phyloP scores from a whole-genome alignment of 2,888 invertebrate species.

The Eudemis profundana region DNA sequence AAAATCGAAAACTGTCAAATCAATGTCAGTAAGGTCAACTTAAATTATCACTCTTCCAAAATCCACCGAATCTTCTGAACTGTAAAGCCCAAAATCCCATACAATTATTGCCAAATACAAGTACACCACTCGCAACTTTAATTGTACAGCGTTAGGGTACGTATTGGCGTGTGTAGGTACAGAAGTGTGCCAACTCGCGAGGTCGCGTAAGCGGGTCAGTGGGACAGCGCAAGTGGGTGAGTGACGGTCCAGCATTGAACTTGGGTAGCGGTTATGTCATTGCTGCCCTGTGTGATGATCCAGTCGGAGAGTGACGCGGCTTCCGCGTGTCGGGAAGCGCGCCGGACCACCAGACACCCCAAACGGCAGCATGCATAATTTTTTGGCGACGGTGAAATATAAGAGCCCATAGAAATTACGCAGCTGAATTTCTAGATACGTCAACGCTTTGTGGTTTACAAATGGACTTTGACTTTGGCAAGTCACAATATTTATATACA shows the following conservation, averaged over 20 bases:
- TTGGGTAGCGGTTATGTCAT: constrained; percentile 68
- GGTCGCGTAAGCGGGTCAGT: constrained; percentile 55
- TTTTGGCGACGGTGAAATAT: too few relatives aligned
- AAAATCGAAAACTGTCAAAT: constrained; percentile 37
- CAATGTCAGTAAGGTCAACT: constrained; percentile 25
- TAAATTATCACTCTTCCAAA: neutral
- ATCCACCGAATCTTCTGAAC: constrained; percentile 10
- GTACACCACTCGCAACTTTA: constrained; percentile 5
- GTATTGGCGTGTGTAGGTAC: constrained; percentile 8
- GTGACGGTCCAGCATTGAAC: constrained; percentile 72
- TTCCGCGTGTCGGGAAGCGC: too few relatives aligned
- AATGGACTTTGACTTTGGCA: too few relatives aligned
- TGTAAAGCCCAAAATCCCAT: constrained; percentile 3
- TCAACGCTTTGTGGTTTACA: too few relatives aligned
- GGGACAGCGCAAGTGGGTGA: constrained; percentile 49
- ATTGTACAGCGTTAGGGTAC: neutral
- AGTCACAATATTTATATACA: too few relatives aligned
- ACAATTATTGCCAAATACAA: neutral
- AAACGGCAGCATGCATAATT: too few relatives aligned
- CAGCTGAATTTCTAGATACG: too few relatives aligned
- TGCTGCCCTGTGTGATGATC: constrained; percentile 20
- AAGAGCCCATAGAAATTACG: too few relatives aligned
- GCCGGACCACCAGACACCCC: too few relatives aligned
- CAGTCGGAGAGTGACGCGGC: constrained; percentile 1
- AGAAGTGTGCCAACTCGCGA: constrained; percentile 48